phyloP scores from a whole-genome alignment of 2,113 vertebrate genomes.

The Vidua macroura region DNA sequence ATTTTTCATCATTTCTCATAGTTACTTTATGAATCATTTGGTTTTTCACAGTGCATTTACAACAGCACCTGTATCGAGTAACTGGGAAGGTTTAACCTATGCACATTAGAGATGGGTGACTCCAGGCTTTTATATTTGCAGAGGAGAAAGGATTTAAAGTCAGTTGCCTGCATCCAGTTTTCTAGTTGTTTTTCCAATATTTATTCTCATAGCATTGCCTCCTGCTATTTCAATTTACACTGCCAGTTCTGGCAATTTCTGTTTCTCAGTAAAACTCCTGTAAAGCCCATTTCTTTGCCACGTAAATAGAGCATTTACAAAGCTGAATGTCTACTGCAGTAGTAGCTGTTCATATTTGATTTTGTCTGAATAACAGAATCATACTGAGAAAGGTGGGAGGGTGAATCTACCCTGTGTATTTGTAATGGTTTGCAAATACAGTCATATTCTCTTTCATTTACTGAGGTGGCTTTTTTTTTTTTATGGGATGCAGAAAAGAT shows the following conservation, averaged over 20 bases:
- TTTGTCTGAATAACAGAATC: background rate
- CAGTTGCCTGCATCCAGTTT: background rate
- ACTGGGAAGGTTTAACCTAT: background rate
- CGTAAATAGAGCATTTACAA: background rate
- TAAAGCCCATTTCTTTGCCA: background rate
- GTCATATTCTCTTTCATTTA: background rate
- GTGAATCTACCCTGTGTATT: background rate
- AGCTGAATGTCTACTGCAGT: background rate
- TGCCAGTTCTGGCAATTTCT: background rate
- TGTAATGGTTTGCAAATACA: background rate
- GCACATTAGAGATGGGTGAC: background rate
- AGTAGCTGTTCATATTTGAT: background rate
- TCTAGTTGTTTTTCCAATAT: slow-evolving; percentile 2
- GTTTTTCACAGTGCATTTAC: background rate
- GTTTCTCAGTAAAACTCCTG: background rate
- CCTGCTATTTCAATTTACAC: slow-evolving; percentile 13
- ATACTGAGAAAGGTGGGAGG: background rate
- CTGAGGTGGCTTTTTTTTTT: background rate
- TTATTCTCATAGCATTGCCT: slow-evolving; percentile 25
- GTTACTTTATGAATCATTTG: background rate
- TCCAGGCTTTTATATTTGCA: slow-evolving; percentile 3
- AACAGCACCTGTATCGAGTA: background rate
- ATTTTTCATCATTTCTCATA: background rate
- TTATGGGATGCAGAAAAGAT: background rate
- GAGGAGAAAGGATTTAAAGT: slow-evolving; percentile 9